A percentile compares a stretch with the other conserved stretches of the same genome.
phyloP scores from a whole-genome alignment of 1,140 invertebrate species.

The Melipona quadrifasciata region DNA sequence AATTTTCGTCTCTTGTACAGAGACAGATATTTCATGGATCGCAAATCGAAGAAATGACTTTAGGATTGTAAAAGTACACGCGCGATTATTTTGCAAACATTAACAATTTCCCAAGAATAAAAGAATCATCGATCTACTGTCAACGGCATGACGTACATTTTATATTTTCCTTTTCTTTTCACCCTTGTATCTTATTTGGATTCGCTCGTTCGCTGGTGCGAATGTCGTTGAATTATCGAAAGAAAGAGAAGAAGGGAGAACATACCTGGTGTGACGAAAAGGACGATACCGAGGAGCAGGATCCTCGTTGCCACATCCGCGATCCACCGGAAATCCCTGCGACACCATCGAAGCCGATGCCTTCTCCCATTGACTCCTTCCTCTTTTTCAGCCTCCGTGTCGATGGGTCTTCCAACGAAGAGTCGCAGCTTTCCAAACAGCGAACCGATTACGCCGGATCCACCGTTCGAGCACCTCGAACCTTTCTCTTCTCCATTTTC shows the following conservation, averaged over 20 bases:
- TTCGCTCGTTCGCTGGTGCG: too few relatives aligned
- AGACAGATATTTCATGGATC: too few relatives aligned
- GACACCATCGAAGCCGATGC: constrained; percentile 73
- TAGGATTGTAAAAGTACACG: too few relatives aligned
- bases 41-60: too few relatives aligned
- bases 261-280: constrained; percentile 79
- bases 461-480: constrained; percentile 62
- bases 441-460: constrained; percentile 47
- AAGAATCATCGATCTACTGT: too few relatives aligned
- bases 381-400: constrained; percentile 48
- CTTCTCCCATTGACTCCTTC: constrained; percentile 68
- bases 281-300: constrained; percentile 77
- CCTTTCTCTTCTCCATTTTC: constrained; percentile 60
- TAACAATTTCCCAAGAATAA: too few relatives aligned
- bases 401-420: constrained; percentile 25
- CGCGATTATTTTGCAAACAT: too few relatives aligned
- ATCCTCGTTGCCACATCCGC: constrained; percentile 77
- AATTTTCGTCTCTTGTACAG: too few relatives aligned
- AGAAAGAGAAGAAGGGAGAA: background rate
- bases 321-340: constrained; percentile 74
- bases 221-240: too few relatives aligned
- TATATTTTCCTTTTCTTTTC: too few relatives aligned
- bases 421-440: constrained; percentile 59
- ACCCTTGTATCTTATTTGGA: too few relatives aligned
- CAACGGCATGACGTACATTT: too few relatives aligned